These are phyloP conservation scores for Carcharodon carcharias DNA, from an alignment of 2,797 vertebrate species.

Conservation along the genomic window DNA sequence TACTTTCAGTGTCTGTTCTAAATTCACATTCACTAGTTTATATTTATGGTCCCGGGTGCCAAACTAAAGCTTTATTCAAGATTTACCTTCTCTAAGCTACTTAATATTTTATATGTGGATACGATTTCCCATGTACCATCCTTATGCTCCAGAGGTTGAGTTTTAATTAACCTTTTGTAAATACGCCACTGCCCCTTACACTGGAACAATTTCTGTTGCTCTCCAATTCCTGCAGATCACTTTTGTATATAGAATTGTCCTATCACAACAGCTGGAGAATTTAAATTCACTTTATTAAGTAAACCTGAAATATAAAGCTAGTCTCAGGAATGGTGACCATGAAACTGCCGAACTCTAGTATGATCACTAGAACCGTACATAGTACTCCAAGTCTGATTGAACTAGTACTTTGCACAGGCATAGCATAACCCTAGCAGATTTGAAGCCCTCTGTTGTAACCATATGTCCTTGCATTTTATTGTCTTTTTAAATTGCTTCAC, in stretches of 20 bases:
- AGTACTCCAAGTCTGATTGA: neutral
- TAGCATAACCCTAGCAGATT: no score
- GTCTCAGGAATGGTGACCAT: no score
- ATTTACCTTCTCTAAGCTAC: neutral
- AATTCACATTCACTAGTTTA: neutral
- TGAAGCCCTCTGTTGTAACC: no score
- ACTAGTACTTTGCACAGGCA: neutral
- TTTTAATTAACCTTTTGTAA: neutral
- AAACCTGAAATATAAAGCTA: no score
- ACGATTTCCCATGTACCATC: neutral
- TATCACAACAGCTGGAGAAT: no score
- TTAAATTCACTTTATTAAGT: no score
- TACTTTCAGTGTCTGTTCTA: neutral
- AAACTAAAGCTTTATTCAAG: neutral
- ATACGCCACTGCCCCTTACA: neutral
- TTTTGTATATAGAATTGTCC: neutral
- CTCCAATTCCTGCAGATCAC: neutral
- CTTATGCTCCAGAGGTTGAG: no score
- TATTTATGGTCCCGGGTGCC: neutral
- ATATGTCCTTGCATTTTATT: no score
- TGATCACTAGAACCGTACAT: neutral
- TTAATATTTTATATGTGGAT: neutral
- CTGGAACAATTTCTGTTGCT: neutral
- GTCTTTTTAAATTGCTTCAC: no score
- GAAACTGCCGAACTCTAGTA: no score